phyloP scores from a whole-genome alignment of 2,888 invertebrate genomes.

The Mactromeris polynyma region DNA sequence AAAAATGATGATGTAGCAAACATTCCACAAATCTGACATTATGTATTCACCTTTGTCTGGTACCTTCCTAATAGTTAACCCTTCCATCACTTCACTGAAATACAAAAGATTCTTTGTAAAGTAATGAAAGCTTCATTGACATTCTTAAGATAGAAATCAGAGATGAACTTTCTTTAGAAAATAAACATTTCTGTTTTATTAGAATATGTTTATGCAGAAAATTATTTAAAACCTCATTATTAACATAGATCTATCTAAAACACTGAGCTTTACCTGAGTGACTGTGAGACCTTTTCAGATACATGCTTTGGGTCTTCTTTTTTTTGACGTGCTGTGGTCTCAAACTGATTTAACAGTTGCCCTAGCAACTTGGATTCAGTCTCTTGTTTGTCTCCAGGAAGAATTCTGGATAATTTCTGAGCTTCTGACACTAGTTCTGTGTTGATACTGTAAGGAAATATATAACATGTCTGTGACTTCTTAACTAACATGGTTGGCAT shows the following conservation, averaged over 20 bases:
- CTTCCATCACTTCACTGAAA: background rate
- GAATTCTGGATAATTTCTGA: conserved; percentile 65
- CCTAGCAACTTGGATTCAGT: conserved; percentile 70
- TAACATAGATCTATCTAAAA: too few relatives aligned
- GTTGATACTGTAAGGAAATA: conserved; percentile 23
- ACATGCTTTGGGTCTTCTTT: background rate
- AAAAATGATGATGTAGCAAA: too few relatives aligned
- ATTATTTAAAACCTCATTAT: too few relatives aligned
- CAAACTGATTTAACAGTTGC: conserved; percentile 54
- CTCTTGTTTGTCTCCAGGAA: conserved; percentile 70
- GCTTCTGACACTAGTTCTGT: conserved; percentile 64
- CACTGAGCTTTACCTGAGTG: background rate
- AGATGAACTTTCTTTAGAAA: too few relatives aligned
- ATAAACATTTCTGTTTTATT: too few relatives aligned
- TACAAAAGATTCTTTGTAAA: too few relatives aligned
- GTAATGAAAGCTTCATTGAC: too few relatives aligned
- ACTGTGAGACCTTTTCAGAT: background rate
- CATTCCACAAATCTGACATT: too few relatives aligned
- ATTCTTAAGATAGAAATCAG: too few relatives aligned
- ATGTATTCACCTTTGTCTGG: background rate
- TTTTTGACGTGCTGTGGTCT: conserved; percentile 47
- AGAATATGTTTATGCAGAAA: too few relatives aligned
- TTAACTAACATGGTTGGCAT: too few relatives aligned
- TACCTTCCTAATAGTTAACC: background rate
- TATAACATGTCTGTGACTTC: background rate